Conservation (phyloP, 2,888 invertebrate genomes). For the Eubasilissa splendida region DNA sequence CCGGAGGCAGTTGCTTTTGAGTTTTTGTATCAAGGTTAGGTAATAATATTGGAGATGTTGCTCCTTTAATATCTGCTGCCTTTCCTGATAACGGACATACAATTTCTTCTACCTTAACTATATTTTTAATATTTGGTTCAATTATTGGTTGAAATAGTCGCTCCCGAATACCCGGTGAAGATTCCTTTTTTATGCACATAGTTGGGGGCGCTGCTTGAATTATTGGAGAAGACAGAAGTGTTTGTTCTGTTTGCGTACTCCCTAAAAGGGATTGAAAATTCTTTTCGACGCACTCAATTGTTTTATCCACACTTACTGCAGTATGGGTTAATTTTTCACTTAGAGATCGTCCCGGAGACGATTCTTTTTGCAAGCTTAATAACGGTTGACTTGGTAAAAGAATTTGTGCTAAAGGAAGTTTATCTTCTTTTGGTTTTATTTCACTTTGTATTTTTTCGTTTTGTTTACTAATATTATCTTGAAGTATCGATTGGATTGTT, state of each 20-base stretch:
- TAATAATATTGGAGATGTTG: too few species aligned
- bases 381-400: conserved; percentile 3
- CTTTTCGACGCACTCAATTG: background rate
- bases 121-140: background rate
- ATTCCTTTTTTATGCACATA: background rate
- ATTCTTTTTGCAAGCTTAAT: background rate
- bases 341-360: conserved; percentile 7
- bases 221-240: background rate
- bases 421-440: conserved; percentile 8
- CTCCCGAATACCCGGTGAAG: background rate
- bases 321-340: background rate
- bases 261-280: background rate
- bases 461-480: background rate
- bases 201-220: background rate
- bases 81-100: too few species aligned
- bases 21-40: too few species aligned
- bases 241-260: background rate
- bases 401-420: background rate
- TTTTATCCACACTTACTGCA: background rate
- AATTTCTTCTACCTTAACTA: too few species aligned
- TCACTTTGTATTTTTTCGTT: background rate
- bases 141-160: conserved; percentile 18
- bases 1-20: too few species aligned
- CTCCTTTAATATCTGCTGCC: too few species aligned
- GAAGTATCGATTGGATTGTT: conserved; percentile 39